Base-by-base conservation (phyloP, 2,888 invertebrate genomes). In the Trichopria drosophilae region DNA sequence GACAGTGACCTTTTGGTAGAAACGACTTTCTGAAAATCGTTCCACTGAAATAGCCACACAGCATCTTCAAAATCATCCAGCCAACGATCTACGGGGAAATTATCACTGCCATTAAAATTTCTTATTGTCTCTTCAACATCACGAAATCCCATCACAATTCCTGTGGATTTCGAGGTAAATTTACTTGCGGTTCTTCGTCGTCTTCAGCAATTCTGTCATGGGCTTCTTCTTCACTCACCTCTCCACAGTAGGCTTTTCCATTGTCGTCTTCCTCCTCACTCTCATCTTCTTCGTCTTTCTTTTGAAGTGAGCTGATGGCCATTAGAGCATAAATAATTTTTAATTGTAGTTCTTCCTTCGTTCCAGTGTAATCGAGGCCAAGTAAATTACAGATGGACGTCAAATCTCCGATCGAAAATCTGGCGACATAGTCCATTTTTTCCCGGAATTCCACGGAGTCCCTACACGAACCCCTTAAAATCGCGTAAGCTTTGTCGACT, bases 41-140 rank as follows among this genome's bases (percentile, higher is more conserved):
- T 59, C 63, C 63, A 67, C 26, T 55, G 51, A 36, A 57, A 61
- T 7, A 66, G 13, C n/a, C 40, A 42, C 15, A 63, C 52, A 7
- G 57, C 59, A 23, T 67, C 61, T 54, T 66, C 66, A 41, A 67
- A 64, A 48, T 64, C 62, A 13, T 23, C n/a, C n/a, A 66, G 55
- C 63, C 64, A 67, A 29, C 43, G 57, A 19, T 53, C 32, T 10
- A 67, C 46, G 3, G 61, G 56, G 55, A 59, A 57, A n/a, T 28
- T 24, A 36, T 50, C 39, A 12, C 29, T 34, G 15, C 48, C 48
- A 19, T 48, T 34, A 15, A 34, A 48, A 7, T 20, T 3, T 3
- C 37, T 10, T 9, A 37, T 19, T 3, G 37, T 4, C n/a, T n/a
- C 65, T 53, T 64, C 61, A 12, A 65, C 48, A 45, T 66, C 64